Conservation (phyloP, 2,113 vertebrate species). For the Amblyopsis rosae region DNA sequence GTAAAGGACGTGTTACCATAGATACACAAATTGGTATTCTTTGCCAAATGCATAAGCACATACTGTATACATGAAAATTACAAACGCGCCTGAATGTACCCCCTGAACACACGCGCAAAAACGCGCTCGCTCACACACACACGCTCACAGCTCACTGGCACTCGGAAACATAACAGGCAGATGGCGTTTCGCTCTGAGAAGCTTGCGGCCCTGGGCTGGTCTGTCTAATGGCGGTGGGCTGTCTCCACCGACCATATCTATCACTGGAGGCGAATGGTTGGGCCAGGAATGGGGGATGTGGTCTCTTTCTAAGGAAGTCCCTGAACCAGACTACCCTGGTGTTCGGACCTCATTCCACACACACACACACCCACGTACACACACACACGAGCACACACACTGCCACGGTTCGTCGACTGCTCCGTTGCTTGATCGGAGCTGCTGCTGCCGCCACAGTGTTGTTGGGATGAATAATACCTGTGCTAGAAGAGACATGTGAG, state of each 20-base stretch:
- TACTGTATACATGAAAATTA: background rate
- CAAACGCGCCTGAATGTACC: background rate
- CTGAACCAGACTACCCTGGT: background rate
- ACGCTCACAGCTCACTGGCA: constrained; percentile 18
- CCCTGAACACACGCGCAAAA: background rate
- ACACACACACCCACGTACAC: background rate
- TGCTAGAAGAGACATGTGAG: constrained; percentile 68
- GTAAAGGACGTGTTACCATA: background rate
- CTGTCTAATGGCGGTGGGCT: constrained; percentile 47
- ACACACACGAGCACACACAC: background rate
- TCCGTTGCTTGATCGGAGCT: constrained; percentile 1
- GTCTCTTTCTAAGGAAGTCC: constrained; percentile 41
- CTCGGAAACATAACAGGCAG: constrained; percentile 28
- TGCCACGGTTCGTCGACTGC: background rate
- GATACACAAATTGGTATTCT: background rate
- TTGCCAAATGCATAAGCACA: background rate
- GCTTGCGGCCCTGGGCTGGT: constrained; percentile 21
- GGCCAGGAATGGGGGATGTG: constrained; percentile 33
- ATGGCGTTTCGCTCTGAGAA: constrained; percentile 55
- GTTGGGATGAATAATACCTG: constrained; percentile 53
- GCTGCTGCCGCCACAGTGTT: constrained; percentile 2
- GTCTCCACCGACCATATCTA: constrained; percentile 56
- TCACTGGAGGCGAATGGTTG: constrained; percentile 46
- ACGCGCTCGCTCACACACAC: background rate
- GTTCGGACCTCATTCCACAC: background rate